Percentiles rank a stretch among this genome's conserved stretches.
phyloP scores from a whole-genome alignment of 2,888 invertebrate genomes.

The Polyploca ridens region DNA sequence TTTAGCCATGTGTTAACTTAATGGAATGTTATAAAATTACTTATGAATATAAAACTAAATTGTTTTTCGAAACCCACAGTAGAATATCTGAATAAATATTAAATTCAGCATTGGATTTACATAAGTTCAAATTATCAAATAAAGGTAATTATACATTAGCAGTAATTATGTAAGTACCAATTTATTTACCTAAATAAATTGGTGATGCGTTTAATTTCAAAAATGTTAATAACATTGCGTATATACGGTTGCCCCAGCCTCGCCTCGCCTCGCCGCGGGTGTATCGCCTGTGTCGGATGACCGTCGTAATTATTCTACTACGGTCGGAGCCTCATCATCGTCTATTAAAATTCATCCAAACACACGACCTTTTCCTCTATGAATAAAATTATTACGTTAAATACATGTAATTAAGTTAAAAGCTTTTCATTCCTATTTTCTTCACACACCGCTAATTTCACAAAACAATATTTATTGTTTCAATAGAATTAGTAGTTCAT shows the following conservation, averaged over 20 bases:
- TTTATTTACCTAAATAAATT: constrained; percentile 23
- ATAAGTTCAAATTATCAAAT: too few species aligned
- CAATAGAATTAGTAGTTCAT: neutral
- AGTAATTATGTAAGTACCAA: too few species aligned
- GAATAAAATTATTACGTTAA: constrained; percentile 61
- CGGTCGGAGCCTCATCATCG: constrained; percentile 61
- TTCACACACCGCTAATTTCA: neutral
- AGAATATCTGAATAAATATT: too few species aligned
- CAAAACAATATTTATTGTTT: neutral
- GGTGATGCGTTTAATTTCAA: constrained; percentile 32
- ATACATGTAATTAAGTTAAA: constrained; percentile 34
- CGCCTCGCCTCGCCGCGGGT: constrained; percentile 20
- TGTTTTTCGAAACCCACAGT: neutral
- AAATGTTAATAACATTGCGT: constrained; percentile 41
- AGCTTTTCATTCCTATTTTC: constrained; percentile 20
- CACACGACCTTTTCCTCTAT: constrained; percentile 61
- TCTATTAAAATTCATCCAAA: constrained; percentile 74
- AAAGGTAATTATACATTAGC: too few species aligned
- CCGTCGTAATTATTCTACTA: constrained; percentile 57
- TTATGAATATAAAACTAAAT: too few species aligned
- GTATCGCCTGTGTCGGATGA: constrained; percentile 43
- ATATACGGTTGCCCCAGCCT: constrained; percentile 18
- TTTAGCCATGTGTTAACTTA: too few species aligned
- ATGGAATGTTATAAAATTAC: too few species aligned
- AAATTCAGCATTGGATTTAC: too few species aligned